Evolutionary conservation across 1,140 invertebrate genomes (phyloP), one percentile per base, ranked within the genome.

Genomic region (Oryzaephilus surinamensis): DNA sequence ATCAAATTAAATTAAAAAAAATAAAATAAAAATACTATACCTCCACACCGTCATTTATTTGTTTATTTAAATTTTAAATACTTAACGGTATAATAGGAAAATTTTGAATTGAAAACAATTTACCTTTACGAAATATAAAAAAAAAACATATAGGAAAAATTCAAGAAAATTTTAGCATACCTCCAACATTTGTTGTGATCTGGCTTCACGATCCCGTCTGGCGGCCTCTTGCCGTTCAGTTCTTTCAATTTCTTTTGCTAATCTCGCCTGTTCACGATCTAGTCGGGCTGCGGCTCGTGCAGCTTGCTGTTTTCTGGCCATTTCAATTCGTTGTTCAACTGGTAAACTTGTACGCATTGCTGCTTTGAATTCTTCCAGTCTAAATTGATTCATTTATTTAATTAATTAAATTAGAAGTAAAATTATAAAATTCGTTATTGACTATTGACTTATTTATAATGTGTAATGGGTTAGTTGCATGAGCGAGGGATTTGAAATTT

Each of bases 221-320:
- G 79, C 73, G 48, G 81, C 78, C 57, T 88, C 84, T 53, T 84
- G 72, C 41, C 79, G 70, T 50, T 90, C 84, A 19, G 74, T 70
- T 50, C 81, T 79, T 59, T 93, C 88, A 41, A 58, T 57, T 45
- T 62, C 59, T 26, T 57, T 55, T n/a, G 48, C 45, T 48, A 57
- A 67, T 62, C 72, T 68, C 3, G 70, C 66, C 45, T 75, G 73
- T 44, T 75, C 74, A 39, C 73, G 70, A 46, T 74, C 71, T 34
- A 72, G 54, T 26, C 72, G 64, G 4, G 72, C 73, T 32, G 74
- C 73, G 34, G 76, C 74, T 0, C 75, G 52, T 13, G 72, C 71
- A 0, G 74, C 74, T 51, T 78, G 76, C 48, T 78, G 76, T 30
- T 73, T 64, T 14, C 73, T 58, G 21, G 75, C 75, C 27, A 78